These are phyloP conservation scores for Glaucomys volans DNA, from an alignment of 2,113 vertebrate species.

Conservation along the genomic window DNA sequence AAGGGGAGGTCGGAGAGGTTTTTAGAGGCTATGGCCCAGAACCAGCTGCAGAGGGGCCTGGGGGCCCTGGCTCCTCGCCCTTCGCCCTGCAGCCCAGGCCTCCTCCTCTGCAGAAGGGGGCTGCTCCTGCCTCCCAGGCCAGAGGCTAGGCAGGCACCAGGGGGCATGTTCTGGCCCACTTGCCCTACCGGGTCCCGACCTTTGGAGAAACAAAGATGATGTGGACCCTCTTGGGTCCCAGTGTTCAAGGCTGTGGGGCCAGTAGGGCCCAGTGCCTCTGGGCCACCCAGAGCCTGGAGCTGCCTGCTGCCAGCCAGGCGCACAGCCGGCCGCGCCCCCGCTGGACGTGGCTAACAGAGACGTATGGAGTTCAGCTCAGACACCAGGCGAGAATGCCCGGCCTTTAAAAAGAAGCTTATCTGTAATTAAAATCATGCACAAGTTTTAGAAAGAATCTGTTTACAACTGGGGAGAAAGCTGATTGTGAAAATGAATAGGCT, in stretches of 20 bases:
- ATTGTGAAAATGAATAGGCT: conserved; percentile 85
- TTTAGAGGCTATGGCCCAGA: background rate
- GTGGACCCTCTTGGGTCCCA: background rate
- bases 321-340: conserved; percentile 84
- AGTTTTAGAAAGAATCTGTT: conserved; percentile 89
- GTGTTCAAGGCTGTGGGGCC: background rate
- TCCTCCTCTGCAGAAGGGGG: background rate
- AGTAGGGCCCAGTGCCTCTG: rapidly evolving
- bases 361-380: conserved; percentile 98
- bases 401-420: conserved; percentile 96
- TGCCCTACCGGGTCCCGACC: rapidly evolving
- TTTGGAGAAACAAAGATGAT: background rate
- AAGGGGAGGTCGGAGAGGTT: background rate
- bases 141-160: too few species aligned
- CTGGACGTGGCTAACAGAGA: conserved; percentile 92
- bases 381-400: conserved; percentile 91
- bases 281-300: background rate
- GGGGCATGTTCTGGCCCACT: rapidly evolving
- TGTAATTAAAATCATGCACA: conserved; percentile 99
- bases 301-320: background rate
- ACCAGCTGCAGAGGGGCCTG: too few species aligned
- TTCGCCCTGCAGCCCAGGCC: rapidly evolving
- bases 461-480: conserved; percentile 86
- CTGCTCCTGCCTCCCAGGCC: rapidly evolving
- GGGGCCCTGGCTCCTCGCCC: background rate